A percentile compares a stretch with the other conserved stretches of the same genome.
Conservation (phyloP, 2,797 vertebrate species). For the Sebastes vulpes region DNA sequence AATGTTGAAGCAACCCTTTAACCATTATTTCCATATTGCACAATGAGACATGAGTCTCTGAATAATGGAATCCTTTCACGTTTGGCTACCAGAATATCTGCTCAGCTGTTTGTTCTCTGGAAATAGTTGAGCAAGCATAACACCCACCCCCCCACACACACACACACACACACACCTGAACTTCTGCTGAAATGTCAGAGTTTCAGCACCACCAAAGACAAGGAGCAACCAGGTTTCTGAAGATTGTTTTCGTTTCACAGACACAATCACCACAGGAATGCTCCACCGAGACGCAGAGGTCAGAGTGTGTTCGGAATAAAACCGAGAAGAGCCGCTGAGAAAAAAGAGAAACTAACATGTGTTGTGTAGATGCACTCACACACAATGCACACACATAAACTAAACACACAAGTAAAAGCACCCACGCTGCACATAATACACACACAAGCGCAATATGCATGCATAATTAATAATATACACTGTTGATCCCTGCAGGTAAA, state of each 20-base stretch:
- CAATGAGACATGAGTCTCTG: neutral
- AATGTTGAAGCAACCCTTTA: neutral
- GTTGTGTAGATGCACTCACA: neutral
- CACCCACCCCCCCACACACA: neutral
- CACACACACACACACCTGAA: conserved; percentile 43
- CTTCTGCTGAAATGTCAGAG: conserved; percentile 41
- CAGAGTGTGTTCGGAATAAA: conserved; percentile 43
- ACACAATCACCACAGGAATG: conserved; percentile 66
- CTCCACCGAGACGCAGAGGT: conserved; percentile 30
- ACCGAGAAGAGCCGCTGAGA: conserved; percentile 11
- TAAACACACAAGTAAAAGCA: neutral
- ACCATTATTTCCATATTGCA: conserved; percentile 1
- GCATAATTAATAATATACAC: neutral
- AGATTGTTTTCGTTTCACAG: conserved; percentile 62
- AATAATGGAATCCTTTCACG: conserved; percentile 36
- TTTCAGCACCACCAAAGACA: conserved; percentile 15
- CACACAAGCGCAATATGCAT: neutral
- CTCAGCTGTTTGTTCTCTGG: conserved; percentile 47
- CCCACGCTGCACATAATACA: neutral
- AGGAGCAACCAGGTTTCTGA: conserved; percentile 35
- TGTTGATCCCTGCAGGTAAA: neutral
- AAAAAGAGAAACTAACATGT: neutral
- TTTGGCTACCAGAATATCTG: conserved; percentile 37
- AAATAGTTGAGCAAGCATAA: conserved; percentile 44
- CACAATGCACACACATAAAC: neutral